Evolutionary conservation across 1,140 invertebrate species (phyloP), one percentile per base, ranked within the genome.

Genomic region (Branchinecta lindahli): DNA sequence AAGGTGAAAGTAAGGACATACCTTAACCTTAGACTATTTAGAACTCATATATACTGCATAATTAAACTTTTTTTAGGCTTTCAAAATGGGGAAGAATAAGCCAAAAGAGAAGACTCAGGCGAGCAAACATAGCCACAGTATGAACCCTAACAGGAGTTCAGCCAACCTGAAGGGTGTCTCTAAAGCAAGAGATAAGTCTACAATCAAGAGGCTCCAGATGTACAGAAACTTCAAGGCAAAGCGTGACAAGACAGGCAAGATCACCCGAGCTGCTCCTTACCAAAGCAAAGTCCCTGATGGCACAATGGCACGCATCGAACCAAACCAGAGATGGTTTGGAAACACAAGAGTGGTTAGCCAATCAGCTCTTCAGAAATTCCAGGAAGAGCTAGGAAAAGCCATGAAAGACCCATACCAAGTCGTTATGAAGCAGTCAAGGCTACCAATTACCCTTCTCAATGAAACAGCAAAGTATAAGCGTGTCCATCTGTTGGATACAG

Each of bases 291-390:
- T 96, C 15, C 79, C 87, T n/a, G 88, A 92, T 69, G 97, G 97
- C 33, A 90, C 92, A 3, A 84, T 90, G 75, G 93, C 96, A 46
- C 83, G 96, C 67, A 88, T 99, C 8, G 96, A 98, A 80, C 97
- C 97, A 8, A 96, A 92, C 73, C 90, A 94, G 76, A 94, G 91
- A 79, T 99, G 97, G 97, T 99, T 99, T 82, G 94, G 94, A 73
- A 94, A 94, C 76, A 88, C 89, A 0, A 82, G 90, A 72, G 89
- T 93, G 0, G 65, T 99, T 74, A 90, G 91, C 0, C 96, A 99
- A 80, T 87, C 86, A 77, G 89, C 93, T 7, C 80, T 99, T 44
- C 96, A 99, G 82, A 94, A 92, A 75, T 99, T 99, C 78, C 94
- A 99, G 82, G 89, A 91, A 68, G 94, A 97, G 80, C 85, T 99